A percentile compares a stretch with the other conserved stretches of the same genome.
Conservation (phyloP, 2,113 vertebrate genomes). For the Notarius quadriscutis region DNA sequence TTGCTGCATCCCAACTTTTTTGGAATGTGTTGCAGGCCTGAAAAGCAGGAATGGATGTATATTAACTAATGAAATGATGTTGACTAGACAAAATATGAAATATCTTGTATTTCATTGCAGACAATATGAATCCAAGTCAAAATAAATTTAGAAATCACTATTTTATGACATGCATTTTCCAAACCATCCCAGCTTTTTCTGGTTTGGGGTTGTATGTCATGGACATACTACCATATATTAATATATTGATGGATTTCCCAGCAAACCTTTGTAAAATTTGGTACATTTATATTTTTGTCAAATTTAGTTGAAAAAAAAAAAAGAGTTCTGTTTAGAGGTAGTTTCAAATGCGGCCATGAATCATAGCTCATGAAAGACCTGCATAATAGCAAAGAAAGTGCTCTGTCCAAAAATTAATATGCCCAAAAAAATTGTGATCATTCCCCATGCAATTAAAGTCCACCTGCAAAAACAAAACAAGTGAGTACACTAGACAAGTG, state of each 20-base stretch:
- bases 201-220: no score
- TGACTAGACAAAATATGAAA: no score
- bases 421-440: slow-evolving; percentile 80
- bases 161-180: no score
- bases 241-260: neutral
- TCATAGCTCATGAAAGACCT: slow-evolving; percentile 73
- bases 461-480: slow-evolving; percentile 67
- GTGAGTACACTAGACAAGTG: neutral
- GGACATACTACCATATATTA: neutral
- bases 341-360: neutral
- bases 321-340: neutral
- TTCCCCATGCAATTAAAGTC: slow-evolving; percentile 80
- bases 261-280: neutral
- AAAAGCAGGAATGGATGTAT: no score
- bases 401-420: slow-evolving; percentile 94
- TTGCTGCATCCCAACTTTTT: no score
- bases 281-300: neutral
- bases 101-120: no score
- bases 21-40: no score
- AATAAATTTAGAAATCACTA: no score
- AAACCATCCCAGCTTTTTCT: no score
- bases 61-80: no score
- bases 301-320: neutral
- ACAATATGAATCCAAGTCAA: no score
- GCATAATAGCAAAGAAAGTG: slow-evolving; percentile 79